Base-by-base conservation (phyloP, 2,888 invertebrate genomes). In the Clivina fossor region DNA sequence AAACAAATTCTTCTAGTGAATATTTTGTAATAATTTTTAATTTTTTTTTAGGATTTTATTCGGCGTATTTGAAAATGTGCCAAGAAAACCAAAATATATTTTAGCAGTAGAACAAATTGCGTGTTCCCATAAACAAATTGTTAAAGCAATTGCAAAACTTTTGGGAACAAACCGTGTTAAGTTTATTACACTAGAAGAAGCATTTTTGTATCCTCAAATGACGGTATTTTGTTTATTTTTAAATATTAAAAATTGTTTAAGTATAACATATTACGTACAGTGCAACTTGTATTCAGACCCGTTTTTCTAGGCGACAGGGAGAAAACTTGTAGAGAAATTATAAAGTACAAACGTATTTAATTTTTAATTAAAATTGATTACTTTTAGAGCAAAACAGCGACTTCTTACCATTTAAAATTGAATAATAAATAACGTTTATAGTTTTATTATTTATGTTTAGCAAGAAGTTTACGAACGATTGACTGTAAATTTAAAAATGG, bases 41-140 rank as follows among this genome's bases (percentile, higher is more conserved):
- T 49, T 33, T 11, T 47, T 55, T 38, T 33, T 33, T 46, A 70
- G 70, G 58, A 61, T 70, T 22, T 19, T 72, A 3, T 64, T 68
- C 58, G 63, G 60, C 8, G 24, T 71, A 54, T 64, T 81, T 47
- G 68, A 70, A 61, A 74, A 76, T 47, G 79, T 80, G 63, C 84
- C 85, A 18, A 75, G 70, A 61, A 69, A 71, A 56, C 76, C 78
- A 53, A 76, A 79, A 8, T 86, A 83, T 63, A 78, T 86, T 37
- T 69, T 86, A 28, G 85, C 84, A 0, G 80, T 83, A 0, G 84
- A 85, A 66, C 81, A 80, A 64, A 78, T 75, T 38, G 62, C 78
- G n/a, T 74, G 78, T 2, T 78, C 76, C 50, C 79, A 77, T 28
- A 71, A 68, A 40, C 72, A 78, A 68, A 80, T 86, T 60, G 72